Evolutionary conservation across 2,797 vertebrate species (phyloP).

Genomic region (Sebastes hubbsi): DNA sequence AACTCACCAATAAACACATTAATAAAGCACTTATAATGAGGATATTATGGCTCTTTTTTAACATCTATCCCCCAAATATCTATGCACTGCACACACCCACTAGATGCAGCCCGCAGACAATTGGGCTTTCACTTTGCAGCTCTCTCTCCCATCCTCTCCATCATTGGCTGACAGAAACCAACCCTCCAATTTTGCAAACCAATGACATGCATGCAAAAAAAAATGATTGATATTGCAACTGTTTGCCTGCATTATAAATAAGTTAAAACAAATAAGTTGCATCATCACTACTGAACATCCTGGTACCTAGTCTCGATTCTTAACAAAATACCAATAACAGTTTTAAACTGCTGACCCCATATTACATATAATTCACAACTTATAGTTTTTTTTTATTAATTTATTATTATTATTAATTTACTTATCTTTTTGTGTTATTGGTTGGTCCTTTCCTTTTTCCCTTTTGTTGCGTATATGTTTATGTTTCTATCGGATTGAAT

Average conservation of each 20-base stretch:
- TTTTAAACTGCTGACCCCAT: too few relatives aligned
- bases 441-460: too few relatives aligned
- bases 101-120: conserved; percentile 29
- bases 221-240: conserved; percentile 2
- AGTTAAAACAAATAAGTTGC: not conserved
- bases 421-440: too few relatives aligned
- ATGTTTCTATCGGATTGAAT: too few relatives aligned
- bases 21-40: too few relatives aligned
- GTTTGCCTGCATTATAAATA: not conserved
- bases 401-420: too few relatives aligned
- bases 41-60: not conserved
- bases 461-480: too few relatives aligned
- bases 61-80: conserved; percentile 55
- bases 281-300: not conserved
- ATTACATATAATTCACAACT: too few relatives aligned
- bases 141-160: not conserved
- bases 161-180: conserved; percentile 56
- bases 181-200: conserved; percentile 37
- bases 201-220: conserved; percentile 11
- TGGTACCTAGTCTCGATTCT: not conserved
- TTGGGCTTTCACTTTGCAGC: conserved; percentile 45
- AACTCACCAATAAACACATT: not conserved
- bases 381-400: too few relatives aligned
- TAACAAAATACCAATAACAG: not conserved
- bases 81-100: conserved; percentile 47